Evolutionary conservation across 2,113 vertebrate genomes (phyloP).

Genomic region (Stegostoma tigrinum): DNA sequence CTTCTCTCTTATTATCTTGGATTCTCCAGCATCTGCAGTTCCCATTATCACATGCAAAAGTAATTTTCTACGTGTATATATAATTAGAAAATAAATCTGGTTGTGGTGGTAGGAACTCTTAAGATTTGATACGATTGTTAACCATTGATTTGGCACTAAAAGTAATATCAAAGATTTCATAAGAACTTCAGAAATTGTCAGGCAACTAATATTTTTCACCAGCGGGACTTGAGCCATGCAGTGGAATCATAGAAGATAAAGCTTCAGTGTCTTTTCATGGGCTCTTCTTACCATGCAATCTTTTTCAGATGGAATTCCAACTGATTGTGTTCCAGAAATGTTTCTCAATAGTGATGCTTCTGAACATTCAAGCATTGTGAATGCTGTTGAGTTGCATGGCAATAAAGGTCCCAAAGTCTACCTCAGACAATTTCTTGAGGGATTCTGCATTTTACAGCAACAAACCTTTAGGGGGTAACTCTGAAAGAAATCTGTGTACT

Average conservation of each 20-base stretch:
- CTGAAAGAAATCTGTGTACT: background rate
- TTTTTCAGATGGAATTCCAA: background rate
- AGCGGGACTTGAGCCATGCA: conserved; percentile 40
- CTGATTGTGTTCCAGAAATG: background rate
- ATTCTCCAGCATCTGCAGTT: too few species aligned
- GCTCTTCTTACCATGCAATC: background rate
- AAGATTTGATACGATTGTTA: conserved; percentile 49
- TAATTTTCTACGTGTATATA: background rate
- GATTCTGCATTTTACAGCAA: background rate
- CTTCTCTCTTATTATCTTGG: too few species aligned
- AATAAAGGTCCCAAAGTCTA: background rate
- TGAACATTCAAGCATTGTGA: background rate
- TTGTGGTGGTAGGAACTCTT: conserved; percentile 41
- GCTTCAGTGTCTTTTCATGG: background rate
- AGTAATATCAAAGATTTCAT: conserved; percentile 47
- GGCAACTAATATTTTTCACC: conserved; percentile 44
- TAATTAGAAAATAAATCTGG: conserved; percentile 35
- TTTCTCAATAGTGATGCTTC: background rate
- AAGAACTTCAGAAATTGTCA: conserved; percentile 42
- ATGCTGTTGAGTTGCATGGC: background rate
- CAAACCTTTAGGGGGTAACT: background rate
- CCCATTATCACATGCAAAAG: conserved; percentile 41
- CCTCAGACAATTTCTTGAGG: background rate
- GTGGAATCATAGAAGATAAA: background rate
- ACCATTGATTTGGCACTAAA: conserved; percentile 41